Conservation (phyloP, 1,140 invertebrate genomes). For the Calycopis cecrops region DNA sequence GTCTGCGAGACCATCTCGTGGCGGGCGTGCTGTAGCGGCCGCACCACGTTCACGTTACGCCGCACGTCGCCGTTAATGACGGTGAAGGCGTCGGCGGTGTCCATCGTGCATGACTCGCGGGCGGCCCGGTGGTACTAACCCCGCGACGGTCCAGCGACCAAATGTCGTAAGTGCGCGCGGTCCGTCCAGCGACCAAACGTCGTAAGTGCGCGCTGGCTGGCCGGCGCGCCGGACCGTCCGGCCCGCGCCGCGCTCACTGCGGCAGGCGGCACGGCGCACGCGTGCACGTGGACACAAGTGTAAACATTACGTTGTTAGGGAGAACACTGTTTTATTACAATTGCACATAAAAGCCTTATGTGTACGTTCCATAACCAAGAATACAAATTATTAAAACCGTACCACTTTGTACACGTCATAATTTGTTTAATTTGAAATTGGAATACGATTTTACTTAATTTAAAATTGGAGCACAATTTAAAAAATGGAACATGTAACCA, state of each 20-base stretch:
- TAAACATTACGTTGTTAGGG: conserved; percentile 2
- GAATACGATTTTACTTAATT: no score
- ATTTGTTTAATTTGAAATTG: no score
- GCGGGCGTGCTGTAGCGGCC: conserved; percentile 45
- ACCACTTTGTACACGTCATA: no score
- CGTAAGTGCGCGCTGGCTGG: neutral
- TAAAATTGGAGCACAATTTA: no score
- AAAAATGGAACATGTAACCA: no score
- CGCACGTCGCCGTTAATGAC: conserved; percentile 63
- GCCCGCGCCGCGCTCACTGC: neutral
- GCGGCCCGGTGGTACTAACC: conserved; percentile 5
- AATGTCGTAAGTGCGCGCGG: neutral
- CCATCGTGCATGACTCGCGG: conserved; percentile 18
- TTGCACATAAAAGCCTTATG: no score
- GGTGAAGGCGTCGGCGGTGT: conserved; percentile 58
- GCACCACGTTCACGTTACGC: conserved; percentile 50
- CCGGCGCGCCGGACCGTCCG: conserved; percentile 4
- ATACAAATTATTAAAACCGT: no score
- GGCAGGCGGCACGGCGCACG: neutral
- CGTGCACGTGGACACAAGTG: neutral
- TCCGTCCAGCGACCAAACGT: neutral
- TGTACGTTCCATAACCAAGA: no score
- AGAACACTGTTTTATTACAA: neutral
- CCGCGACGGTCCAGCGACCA: neutral
- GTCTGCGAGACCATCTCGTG: conserved; percentile 32